Evolutionary conservation across 92 coral and sea anemone genomes (phyloP).

Genomic region (Palythoa grandiflora): DNA sequence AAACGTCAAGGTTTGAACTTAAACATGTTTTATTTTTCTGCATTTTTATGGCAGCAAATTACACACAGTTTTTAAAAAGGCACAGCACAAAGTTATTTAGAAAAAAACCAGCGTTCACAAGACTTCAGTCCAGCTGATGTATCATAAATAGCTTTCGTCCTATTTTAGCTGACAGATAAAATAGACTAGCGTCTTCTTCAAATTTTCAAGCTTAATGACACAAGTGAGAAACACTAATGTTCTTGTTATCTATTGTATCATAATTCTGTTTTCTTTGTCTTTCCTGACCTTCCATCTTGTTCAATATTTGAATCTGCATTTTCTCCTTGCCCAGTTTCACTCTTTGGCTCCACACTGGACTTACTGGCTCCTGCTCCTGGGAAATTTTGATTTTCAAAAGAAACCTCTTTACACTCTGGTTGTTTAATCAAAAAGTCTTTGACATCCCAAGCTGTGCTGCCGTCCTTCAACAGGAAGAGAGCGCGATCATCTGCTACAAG

Average conservation of each 20-base stretch:
- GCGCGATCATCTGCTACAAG: slow-evolving; percentile 92
- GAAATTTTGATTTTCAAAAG: slow-evolving; percentile 98
- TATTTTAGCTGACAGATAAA: no score
- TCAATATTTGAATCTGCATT: not conserved
- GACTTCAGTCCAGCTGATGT: not conserved
- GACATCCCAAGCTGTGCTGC: slow-evolving; percentile 97
- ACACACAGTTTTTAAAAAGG: no score
- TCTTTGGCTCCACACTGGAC: slow-evolving; percentile 52
- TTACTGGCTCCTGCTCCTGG: slow-evolving; percentile 81
- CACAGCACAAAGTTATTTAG: no score
- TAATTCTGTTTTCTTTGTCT: slow-evolving; percentile 13
- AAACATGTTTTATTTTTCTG: no score
- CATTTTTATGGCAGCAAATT: no score
- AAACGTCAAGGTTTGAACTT: no score
- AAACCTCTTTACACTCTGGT: slow-evolving; percentile 94
- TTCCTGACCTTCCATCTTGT: not conserved
- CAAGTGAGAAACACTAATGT: no score
- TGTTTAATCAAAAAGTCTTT: slow-evolving; percentile 90
- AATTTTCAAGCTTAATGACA: no score
- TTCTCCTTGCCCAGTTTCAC: slow-evolving; percentile 54
- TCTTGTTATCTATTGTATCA: not conserved
- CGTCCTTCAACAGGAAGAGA: slow-evolving; percentile 87
- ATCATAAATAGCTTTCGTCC: no score
- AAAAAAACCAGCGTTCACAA: no score
- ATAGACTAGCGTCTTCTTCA: no score